These are phyloP conservation scores for Saguinus imperator DNA, from an alignment of 2,113 vertebrate genomes.

Conservation along the genomic window DNA sequence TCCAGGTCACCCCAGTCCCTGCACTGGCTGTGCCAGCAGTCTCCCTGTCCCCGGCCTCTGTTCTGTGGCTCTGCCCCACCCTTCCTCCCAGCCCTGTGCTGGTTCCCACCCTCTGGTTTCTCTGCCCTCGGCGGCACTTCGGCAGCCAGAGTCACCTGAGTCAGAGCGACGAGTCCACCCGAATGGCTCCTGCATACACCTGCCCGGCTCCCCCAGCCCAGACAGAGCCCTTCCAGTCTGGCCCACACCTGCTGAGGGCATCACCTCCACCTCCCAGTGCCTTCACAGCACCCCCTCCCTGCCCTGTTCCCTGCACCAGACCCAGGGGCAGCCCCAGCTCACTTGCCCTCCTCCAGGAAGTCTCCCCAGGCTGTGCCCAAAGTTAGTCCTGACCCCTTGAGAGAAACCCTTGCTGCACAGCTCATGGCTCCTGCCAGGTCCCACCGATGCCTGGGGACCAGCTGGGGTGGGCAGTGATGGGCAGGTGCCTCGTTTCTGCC, in stretches of 20 bases:
- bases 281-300: accelerated
- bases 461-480: neutral
- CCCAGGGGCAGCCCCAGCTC: neutral
- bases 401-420: neutral
- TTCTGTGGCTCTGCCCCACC: neutral
- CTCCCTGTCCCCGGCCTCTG: too few species aligned
- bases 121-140: accelerated
- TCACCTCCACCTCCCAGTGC: accelerated
- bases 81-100: neutral
- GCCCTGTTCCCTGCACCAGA: neutral
- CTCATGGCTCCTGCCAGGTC: neutral
- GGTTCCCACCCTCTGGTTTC: neutral
- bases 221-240: neutral
- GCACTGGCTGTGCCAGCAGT: accelerated
- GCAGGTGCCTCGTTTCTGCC: accelerated
- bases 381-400: neutral
- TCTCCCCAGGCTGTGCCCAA: neutral
- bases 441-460: neutral
- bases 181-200: accelerated
- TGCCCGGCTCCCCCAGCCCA: too few species aligned
- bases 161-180: neutral
- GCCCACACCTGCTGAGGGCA: accelerated
- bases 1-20: neutral
- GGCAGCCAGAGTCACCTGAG: neutral
- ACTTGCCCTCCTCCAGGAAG: neutral